phyloP scores from a whole-genome alignment of 2,888 invertebrate species.

The Philaethria dido region DNA sequence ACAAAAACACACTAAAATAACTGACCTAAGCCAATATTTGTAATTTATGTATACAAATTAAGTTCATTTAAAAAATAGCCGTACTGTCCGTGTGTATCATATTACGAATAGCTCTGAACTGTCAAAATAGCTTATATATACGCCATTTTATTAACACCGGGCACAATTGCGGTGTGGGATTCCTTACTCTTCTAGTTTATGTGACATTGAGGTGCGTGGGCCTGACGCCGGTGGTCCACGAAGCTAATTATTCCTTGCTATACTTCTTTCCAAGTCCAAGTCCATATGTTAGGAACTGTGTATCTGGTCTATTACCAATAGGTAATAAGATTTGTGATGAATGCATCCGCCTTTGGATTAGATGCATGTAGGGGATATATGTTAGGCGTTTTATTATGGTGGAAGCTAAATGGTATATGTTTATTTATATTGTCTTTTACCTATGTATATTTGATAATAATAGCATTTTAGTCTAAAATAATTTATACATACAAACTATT shows the following conservation, averaged over 20 bases:
- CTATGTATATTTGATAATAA: too few relatives aligned
- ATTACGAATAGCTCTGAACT: slow-evolving; percentile 76
- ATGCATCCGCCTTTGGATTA: neutral
- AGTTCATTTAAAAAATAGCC: slow-evolving; percentile 27
- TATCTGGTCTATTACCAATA: slow-evolving; percentile 12
- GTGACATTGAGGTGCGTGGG: slow-evolving; percentile 70
- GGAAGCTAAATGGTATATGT: too few relatives aligned
- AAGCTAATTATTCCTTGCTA: slow-evolving; percentile 59
- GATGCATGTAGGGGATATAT: too few relatives aligned
- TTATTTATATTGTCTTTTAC: too few relatives aligned
- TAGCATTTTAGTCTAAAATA: too few relatives aligned
- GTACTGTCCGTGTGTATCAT: slow-evolving; percentile 54
- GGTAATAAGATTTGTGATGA: slow-evolving; percentile 9
- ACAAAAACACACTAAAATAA: too few relatives aligned
- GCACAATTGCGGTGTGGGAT: slow-evolving; percentile 80
- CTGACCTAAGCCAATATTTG: too few relatives aligned
- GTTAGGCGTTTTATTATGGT: too few relatives aligned
- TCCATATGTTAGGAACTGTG: slow-evolving; percentile 6
- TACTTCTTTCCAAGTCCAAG: slow-evolving; percentile 30
- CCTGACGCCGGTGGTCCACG: slow-evolving; percentile 64
- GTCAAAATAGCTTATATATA: slow-evolving; percentile 83
- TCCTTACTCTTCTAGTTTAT: slow-evolving; percentile 77
- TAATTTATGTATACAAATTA: neutral
- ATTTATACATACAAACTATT: too few relatives aligned
- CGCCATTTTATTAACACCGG: slow-evolving; percentile 79